Percentiles rank a stretch among this genome's conserved stretches.
Conservation (phyloP, 2,113 vertebrate species). For the Phodopus roborovskii region DNA sequence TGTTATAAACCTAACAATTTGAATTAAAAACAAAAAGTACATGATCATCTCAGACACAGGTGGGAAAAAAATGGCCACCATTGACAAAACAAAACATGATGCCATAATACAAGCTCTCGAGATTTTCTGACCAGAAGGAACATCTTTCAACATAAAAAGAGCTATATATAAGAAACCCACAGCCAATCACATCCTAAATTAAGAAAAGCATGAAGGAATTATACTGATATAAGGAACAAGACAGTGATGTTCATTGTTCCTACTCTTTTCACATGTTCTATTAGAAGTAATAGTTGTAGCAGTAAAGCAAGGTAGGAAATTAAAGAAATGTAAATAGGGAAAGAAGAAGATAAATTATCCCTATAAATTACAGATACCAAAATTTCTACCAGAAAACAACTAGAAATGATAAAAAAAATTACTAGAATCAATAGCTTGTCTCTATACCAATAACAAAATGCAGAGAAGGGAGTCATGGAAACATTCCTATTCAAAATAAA, state of each 20-base stretch:
- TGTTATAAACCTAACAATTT: neutral
- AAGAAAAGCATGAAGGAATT: neutral
- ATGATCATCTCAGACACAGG: neutral
- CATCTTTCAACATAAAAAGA: neutral
- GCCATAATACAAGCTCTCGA: neutral
- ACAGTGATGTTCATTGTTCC: neutral
- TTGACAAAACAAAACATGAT: neutral
- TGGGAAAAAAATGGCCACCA: no score
- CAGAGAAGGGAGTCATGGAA: neutral
- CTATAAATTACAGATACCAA: neutral
- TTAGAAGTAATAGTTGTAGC: neutral
- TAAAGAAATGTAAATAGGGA: neutral
- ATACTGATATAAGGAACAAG: neutral
- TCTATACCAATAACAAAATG: neutral
- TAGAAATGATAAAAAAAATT: no score
- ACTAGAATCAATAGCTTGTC: neutral
- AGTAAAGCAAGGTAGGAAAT: neutral
- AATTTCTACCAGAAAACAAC: neutral
- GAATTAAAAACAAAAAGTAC: neutral
- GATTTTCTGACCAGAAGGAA: neutral
- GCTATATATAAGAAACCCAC: neutral
- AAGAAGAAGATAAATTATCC: neutral
- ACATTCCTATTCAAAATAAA: neutral
- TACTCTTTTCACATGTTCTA: neutral
- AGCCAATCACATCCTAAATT: neutral